Evolutionary conservation across 2,113 vertebrate species (phyloP).

Genomic region (Acinonyx jubatus): DNA sequence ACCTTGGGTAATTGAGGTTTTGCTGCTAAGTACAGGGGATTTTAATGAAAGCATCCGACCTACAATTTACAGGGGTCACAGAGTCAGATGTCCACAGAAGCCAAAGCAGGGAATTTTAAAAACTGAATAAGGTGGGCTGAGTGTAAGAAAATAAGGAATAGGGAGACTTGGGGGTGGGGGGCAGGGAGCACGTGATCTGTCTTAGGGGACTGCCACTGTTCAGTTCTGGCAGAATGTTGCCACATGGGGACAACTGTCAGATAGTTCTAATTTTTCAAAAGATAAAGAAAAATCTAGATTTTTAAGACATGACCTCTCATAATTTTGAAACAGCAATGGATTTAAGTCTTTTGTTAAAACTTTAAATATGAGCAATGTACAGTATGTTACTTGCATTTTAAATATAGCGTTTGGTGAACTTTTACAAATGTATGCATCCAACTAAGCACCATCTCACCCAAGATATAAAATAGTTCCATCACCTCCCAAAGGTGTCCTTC

Average conservation of each 20-base stretch:
- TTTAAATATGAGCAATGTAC: not conserved
- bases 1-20: slow-evolving; percentile 48
- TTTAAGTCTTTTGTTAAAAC: not conserved
- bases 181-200: accelerated
- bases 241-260: not conserved
- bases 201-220: not conserved
- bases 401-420: not conserved
- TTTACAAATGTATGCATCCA: not conserved
- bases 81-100: not conserved
- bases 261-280: not conserved
- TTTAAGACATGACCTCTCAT: not conserved
- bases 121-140: not conserved
- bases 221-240: not conserved
- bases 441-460: not conserved
- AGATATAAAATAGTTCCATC: not conserved
- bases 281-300: not conserved
- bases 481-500: not conserved
- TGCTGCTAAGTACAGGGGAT: slow-evolving; percentile 34
- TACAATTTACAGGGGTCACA: slow-evolving; percentile 7
- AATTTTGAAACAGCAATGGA: not conserved
- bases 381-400: not conserved
- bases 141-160: not conserved
- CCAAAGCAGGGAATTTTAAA: not conserved
- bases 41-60: slow-evolving; percentile 48
- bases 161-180: accelerated